These are phyloP conservation scores for Amphilophus citrinellus DNA, from an alignment of 2,113 vertebrate genomes.

Conservation along the genomic window DNA sequence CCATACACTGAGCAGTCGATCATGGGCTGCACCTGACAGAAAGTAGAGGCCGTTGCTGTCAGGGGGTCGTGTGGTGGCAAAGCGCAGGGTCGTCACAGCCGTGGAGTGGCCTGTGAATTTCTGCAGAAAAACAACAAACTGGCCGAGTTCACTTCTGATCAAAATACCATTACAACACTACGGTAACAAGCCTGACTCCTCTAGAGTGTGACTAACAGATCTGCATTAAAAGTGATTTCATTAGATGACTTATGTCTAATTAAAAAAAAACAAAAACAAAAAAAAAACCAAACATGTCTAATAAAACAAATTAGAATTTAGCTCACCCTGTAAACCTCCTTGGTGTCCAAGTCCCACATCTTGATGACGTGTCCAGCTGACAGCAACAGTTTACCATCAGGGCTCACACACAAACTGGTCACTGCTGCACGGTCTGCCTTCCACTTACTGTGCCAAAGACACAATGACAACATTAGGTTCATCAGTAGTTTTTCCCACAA, in stretches of 20 bases:
- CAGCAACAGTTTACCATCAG: conserved; percentile 94
- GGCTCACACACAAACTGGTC: conserved; percentile 92
- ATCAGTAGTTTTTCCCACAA: not conserved
- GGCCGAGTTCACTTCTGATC: not conserved
- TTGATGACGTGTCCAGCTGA: conserved; percentile 96
- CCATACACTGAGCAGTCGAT: conserved; percentile 96
- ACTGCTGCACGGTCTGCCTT: conserved; percentile 93
- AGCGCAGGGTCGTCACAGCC: conserved; percentile 91
- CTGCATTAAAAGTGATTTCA: not conserved
- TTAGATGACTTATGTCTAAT: fast-evolving
- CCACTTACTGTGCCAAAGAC: conserved; percentile 88
- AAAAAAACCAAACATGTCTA: not conserved
- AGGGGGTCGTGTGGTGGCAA: conserved; percentile 89
- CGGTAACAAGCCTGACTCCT: not conserved
- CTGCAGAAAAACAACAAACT: conserved; percentile 68
- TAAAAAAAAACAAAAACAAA: not conserved
- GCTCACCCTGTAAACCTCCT: conserved; percentile 96
- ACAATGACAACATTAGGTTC: conserved; percentile 1
- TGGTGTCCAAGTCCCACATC: conserved; percentile 98
- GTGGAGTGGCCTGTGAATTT: conserved; percentile 97
- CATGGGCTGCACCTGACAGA: conserved; percentile 92
- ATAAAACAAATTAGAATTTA: not conserved
- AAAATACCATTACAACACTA: not conserved
- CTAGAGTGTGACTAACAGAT: not conserved
- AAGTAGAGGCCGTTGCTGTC: conserved; percentile 95